Evolutionary conservation across 2,113 vertebrate genomes (phyloP).

Genomic region (Perccottus glenii): DNA sequence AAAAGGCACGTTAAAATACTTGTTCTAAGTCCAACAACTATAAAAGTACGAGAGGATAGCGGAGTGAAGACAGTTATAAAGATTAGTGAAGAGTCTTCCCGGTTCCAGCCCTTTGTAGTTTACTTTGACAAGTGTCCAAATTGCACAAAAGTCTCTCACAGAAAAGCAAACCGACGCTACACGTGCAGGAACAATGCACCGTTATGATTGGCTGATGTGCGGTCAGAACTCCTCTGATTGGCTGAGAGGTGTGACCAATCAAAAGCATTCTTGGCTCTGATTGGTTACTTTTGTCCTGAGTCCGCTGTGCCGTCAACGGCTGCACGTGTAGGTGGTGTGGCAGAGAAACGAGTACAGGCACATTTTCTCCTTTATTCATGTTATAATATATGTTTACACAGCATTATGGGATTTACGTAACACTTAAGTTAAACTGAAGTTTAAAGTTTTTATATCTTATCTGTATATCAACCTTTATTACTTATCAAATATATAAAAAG

Average conservation of each 20-base stretch:
- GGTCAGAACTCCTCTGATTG: conserved; percentile 14
- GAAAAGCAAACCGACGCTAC: conserved; percentile 34
- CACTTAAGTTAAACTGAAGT: background rate
- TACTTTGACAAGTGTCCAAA: conserved; percentile 16
- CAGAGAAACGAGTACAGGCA: conserved; percentile 1
- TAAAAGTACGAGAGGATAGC: background rate
- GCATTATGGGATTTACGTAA: background rate
- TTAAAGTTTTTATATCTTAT: too few species aligned
- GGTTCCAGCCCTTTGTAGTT: conserved; percentile 8
- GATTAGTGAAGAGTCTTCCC: background rate
- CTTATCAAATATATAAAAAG: too few species aligned
- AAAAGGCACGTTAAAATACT: background rate
- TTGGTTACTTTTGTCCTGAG: conserved; percentile 48
- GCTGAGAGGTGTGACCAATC: conserved; percentile 48
- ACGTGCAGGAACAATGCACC: conserved; percentile 50
- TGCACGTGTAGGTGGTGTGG: conserved; percentile 75
- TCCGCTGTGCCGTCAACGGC: background rate
- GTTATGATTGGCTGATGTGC: conserved; percentile 41
- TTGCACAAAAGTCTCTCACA: conserved; percentile 26
- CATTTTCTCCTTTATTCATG: conserved; percentile 30
- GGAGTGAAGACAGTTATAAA: background rate
- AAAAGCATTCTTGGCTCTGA: background rate
- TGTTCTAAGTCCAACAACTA: background rate
- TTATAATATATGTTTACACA: background rate
- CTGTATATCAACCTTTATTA: too few species aligned